A percentile compares a stretch with the other conserved stretches of the same genome.
Evolutionary conservation across 2,888 invertebrate species (phyloP).

Genomic region (Temnothorax ravouxi): DNA sequence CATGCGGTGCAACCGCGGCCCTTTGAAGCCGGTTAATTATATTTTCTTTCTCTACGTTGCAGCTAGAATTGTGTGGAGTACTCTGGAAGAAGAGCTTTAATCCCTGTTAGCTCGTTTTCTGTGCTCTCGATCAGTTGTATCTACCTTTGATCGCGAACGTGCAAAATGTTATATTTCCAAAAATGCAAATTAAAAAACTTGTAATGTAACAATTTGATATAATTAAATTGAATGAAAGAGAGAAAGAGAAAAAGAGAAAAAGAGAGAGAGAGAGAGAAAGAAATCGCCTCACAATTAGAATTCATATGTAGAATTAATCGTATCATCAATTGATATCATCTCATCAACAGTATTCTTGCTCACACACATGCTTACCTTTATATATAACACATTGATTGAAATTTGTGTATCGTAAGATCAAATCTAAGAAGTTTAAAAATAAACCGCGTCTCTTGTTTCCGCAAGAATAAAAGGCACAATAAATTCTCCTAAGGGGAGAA

Average conservation of each 20-base stretch:
- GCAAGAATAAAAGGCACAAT: conserved; percentile 34
- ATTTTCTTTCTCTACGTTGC: conserved; percentile 46
- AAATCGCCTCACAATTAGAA: background rate
- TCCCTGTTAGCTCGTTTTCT: conserved; percentile 17
- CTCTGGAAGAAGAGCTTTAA: conserved; percentile 16
- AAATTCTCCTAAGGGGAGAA: conserved; percentile 13
- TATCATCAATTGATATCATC: background rate
- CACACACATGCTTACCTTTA: background rate
- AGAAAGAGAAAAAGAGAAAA: background rate
- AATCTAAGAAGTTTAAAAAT: conserved; percentile 35
- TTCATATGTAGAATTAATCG: background rate
- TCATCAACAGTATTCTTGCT: background rate
- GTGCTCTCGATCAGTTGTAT: background rate
- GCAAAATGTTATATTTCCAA: background rate
- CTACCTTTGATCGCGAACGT: background rate
- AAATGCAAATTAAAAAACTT: background rate
- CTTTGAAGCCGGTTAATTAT: conserved; percentile 53
- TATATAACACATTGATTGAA: background rate
- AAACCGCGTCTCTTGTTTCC: background rate
- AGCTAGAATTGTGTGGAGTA: conserved; percentile 16
- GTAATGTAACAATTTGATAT: background rate
- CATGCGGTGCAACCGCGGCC: conserved; percentile 37
- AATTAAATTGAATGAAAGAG: background rate
- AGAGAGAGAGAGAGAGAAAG: background rate
- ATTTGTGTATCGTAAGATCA: conserved; percentile 2